Conservation (phyloP, 2,113 vertebrate genomes). For the Pteronura brasiliensis region DNA sequence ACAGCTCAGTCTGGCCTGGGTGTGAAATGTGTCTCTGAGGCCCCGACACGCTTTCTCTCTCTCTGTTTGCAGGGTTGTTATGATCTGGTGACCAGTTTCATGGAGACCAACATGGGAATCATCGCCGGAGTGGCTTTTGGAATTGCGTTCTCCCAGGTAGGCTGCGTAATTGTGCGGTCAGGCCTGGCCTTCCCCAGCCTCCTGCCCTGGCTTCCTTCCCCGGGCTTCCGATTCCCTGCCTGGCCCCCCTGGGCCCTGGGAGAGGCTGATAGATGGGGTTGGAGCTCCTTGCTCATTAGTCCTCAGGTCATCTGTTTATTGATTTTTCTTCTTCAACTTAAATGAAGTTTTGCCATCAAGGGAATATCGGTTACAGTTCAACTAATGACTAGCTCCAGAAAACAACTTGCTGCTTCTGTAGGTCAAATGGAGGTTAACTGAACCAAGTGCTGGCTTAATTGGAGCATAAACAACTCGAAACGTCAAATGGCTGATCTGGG, state of each 20-base stretch:
- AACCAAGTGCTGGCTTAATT: constrained; percentile 83
- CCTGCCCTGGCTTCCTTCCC: background rate
- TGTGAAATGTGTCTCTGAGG: background rate
- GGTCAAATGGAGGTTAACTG: constrained; percentile 86
- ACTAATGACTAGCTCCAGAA: constrained; percentile 83
- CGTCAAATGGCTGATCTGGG: constrained; percentile 76
- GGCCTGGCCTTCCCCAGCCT: background rate
- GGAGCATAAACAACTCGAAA: constrained; percentile 81
- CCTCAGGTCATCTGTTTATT: constrained; percentile 85
- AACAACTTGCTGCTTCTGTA: constrained; percentile 79
- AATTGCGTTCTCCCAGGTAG: constrained; percentile 97
- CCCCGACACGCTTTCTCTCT: constrained; percentile 37
- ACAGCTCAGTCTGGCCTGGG: background rate
- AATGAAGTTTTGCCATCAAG: constrained; percentile 84
- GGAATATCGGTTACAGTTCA: constrained; percentile 84
- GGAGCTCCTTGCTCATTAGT: constrained; percentile 80
- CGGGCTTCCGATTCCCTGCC: background rate
- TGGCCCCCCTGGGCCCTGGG: constrained; percentile 55
- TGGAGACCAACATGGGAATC: constrained; percentile 97
- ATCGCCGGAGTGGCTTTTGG: constrained; percentile 98
- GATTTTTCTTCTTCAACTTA: constrained; percentile 85
- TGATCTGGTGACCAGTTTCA: constrained; percentile 95
- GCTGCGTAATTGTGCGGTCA: background rate
- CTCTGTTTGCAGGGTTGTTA: constrained; percentile 92
- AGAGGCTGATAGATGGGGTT: constrained; percentile 75